These are phyloP conservation scores for Tipula confusa DNA, from an alignment of 2,888 invertebrate genomes.

Conservation along the genomic window DNA sequence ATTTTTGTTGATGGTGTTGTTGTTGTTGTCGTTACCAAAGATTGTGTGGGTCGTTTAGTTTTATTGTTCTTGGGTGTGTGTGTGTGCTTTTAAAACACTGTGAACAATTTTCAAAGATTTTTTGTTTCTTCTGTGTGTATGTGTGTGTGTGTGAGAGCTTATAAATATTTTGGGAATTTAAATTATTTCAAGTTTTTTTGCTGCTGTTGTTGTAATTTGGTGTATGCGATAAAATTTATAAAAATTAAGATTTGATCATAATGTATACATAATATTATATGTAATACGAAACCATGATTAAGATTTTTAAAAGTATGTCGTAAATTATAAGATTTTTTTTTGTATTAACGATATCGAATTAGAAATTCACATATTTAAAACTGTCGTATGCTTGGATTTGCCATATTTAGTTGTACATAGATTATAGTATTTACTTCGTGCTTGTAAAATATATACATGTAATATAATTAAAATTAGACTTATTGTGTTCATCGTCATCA, in stretches of 20 bases:
- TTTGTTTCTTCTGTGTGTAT: background rate
- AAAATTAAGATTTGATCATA: background rate
- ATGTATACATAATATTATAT: background rate
- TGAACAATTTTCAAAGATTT: too few species aligned
- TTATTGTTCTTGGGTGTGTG: background rate
- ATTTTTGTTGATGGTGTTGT: background rate
- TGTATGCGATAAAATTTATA: background rate
- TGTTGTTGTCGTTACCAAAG: background rate
- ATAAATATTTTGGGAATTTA: slow-evolving; percentile 3
- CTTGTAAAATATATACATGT: too few species aligned
- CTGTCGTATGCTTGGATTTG: too few species aligned
- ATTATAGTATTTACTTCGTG: too few species aligned
- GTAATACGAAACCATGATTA: background rate
- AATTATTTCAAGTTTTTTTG: background rate
- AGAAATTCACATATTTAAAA: too few species aligned
- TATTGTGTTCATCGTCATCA: too few species aligned
- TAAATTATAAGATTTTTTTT: background rate
- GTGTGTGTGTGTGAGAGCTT: background rate
- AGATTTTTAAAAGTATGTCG: background rate
- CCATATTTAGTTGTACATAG: too few species aligned
- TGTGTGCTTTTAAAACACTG: background rate
- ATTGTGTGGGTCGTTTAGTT: slow-evolving; percentile 4
- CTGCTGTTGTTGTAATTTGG: background rate
- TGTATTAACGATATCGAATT: too few species aligned
- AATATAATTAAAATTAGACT: too few species aligned